Evolutionary conservation across 2,888 invertebrate species (phyloP), one percentile per base, ranked within the genome.

Genomic region (Isoperla grammatica): DNA sequence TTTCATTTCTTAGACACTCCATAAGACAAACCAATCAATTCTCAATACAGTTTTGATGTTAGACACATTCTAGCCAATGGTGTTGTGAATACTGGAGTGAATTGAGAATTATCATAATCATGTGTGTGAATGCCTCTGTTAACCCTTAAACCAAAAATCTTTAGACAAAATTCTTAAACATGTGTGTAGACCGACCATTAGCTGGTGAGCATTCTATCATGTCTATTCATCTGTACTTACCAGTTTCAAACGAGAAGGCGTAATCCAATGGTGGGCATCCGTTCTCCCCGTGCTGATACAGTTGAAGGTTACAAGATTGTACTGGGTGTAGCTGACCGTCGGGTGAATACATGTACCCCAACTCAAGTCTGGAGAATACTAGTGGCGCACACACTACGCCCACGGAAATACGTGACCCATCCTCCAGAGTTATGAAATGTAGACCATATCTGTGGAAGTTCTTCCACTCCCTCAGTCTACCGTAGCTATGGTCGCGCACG

Each of bases 401-500:
- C 6, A 87, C 78, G 59, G 82, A 81, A 67, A 88, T 77, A 65
- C 82, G 79, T 63, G 85, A 83, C 0, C 87, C 88, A 71, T 87
- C 86, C 64, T 84, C 83, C 9, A 86, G 74, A 63, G 80, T 80
- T 55, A 85, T 79, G 70, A 84, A 87, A 72, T 88, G 87, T 62
- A 87, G 76, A 2, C 80, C 83, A 70, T 87, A 87, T 55, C 87
- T 79, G 66, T 86, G 84, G 68, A 86, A 79, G 59, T 79, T 78
- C 53, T 78, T 79, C 87, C 87, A 87, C 66, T 87, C 83, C 50
- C 86, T 72, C 54, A 78, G 74, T 13, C 78, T 73, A 74, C 86
- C 87, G 70, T 84, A 84, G 65, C 81, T 84, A 68, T 87, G 88
- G 72, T 87, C 87, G 68, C 87, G 75, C 58, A 86, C 79, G 22